Percentiles rank a stretch among this genome's conserved stretches.
These are phyloP conservation scores for Frankliniella intonsa DNA, from an alignment of 2,888 invertebrate genomes.

Conservation along the genomic window DNA sequence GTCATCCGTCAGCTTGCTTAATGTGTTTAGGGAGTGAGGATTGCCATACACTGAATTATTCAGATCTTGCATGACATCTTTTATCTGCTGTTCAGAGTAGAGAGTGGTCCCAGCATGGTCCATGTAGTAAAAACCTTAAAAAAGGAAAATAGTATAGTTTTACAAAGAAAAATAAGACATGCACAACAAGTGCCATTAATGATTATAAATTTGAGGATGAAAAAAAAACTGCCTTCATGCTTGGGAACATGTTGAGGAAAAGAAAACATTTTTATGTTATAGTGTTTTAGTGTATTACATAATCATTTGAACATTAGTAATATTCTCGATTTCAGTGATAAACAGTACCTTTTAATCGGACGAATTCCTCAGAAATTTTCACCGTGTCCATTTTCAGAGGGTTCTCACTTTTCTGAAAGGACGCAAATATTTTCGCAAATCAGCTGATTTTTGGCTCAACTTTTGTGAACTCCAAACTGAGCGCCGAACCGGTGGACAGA, in stretches of 20 bases:
- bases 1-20: slow-evolving; percentile 76
- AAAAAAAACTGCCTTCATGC: not conserved
- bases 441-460: not conserved
- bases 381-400: not conserved
- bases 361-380: not conserved
- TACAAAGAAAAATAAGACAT: not conserved
- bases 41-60: slow-evolving; percentile 75
- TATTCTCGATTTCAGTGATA: not conserved
- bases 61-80: slow-evolving; percentile 60
- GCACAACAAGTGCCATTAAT: not conserved
- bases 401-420: too few relatives aligned
- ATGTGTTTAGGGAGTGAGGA: slow-evolving; percentile 73
- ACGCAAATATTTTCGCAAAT: not conserved
- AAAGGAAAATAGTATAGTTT: not conserved
- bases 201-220: not conserved
- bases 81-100: slow-evolving; percentile 71
- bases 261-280: too few relatives aligned
- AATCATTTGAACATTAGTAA: not conserved
- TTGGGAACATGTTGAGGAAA: too few relatives aligned
- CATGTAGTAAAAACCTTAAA: slow-evolving; percentile 68
- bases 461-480: not conserved
- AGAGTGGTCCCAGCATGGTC: slow-evolving; percentile 86
- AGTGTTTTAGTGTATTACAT: not conserved
- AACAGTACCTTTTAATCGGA: not conserved
- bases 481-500: not conserved